Percentiles rank a stretch among this genome's conserved stretches.
These are phyloP conservation scores for Speoplatyrhinus poulsoni DNA, from an alignment of 2,113 vertebrate genomes.

Conservation along the genomic window DNA sequence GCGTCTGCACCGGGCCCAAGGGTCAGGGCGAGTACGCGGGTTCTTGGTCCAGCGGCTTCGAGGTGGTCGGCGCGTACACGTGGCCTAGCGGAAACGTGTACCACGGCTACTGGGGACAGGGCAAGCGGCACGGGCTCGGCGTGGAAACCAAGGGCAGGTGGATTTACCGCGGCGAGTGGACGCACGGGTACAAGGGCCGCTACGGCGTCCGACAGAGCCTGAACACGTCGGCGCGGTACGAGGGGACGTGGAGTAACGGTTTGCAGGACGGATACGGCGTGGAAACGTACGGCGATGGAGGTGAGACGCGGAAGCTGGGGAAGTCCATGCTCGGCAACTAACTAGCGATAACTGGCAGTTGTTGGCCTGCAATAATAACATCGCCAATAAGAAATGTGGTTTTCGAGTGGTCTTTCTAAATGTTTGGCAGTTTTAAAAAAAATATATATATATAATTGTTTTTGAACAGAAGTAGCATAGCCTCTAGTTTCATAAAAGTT, in stretches of 20 bases:
- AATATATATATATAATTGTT: no score
- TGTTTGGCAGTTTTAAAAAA: no score
- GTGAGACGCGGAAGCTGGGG: slow-evolving; percentile 63
- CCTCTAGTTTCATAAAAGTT: no score
- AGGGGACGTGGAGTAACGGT: slow-evolving; percentile 95
- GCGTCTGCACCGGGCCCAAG: slow-evolving; percentile 93
- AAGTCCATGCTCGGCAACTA: no score
- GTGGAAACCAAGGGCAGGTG: slow-evolving; percentile 92
- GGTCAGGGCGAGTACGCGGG: slow-evolving; percentile 94
- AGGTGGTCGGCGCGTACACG: slow-evolving; percentile 91
- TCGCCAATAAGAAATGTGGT: no score
- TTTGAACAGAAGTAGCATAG: no score
- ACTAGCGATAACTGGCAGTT: no score
- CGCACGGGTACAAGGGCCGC: slow-evolving; percentile 92
- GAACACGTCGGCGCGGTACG: slow-evolving; percentile 89
- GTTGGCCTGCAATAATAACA: no score
- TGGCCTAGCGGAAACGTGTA: slow-evolving; percentile 95
- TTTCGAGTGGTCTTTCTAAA: no score
- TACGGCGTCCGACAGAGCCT: slow-evolving; percentile 92
- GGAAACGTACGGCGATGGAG: slow-evolving; percentile 94
- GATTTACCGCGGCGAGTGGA: slow-evolving; percentile 95
- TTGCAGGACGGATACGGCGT: slow-evolving; percentile 95
- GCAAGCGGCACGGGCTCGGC: slow-evolving; percentile 92
- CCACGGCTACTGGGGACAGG: slow-evolving; percentile 92
- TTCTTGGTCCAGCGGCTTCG: slow-evolving; percentile 92